phyloP scores from a whole-genome alignment of 2,113 vertebrate genomes.

The Stegastes partitus region DNA sequence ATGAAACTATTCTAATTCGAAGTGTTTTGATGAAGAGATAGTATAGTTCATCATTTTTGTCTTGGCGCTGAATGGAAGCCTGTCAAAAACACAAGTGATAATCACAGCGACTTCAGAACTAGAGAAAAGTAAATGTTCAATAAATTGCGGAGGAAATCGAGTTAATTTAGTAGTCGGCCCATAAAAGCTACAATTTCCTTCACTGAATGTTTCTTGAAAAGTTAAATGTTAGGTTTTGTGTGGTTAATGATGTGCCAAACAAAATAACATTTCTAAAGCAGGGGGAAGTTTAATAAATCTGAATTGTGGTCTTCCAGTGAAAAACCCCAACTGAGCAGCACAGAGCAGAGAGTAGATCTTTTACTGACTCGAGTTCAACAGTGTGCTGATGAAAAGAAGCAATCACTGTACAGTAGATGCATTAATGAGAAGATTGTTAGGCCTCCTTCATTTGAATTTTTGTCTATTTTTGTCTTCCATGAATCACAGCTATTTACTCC shows the following conservation, averaged over 20 bases:
- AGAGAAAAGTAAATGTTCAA: constrained; percentile 13
- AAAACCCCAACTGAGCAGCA: constrained; percentile 61
- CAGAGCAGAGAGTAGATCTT: constrained; percentile 15
- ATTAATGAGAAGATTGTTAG: constrained; percentile 31
- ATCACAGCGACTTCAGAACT: constrained; percentile 41
- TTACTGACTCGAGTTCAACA: constrained; percentile 25
- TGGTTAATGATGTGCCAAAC: constrained; percentile 41
- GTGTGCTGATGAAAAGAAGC: constrained; percentile 63
- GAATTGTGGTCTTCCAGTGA: constrained; percentile 53
- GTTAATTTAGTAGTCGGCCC: constrained; percentile 36
- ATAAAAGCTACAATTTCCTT: constrained; percentile 48
- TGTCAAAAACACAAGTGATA: constrained; percentile 46
- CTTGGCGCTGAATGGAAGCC: constrained; percentile 28
- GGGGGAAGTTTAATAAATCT: constrained; percentile 50
- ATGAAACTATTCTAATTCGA: constrained; percentile 38
- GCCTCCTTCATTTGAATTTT: constrained; percentile 27
- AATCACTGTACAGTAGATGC: constrained; percentile 47
- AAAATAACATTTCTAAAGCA: constrained; percentile 24
- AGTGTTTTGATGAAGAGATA: constrained; percentile 47
- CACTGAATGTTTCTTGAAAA: constrained; percentile 30
- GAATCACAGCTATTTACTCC: constrained; percentile 47
- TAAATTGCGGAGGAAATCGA: constrained; percentile 34
- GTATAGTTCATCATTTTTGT: constrained; percentile 31
- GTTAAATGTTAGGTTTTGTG: constrained; percentile 15
- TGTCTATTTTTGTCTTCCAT: constrained; percentile 41